A percentile compares a stretch with the other conserved stretches of the same genome.
Evolutionary conservation across 1,140 invertebrate genomes (phyloP).

Genomic region (Sinella curviseta): DNA sequence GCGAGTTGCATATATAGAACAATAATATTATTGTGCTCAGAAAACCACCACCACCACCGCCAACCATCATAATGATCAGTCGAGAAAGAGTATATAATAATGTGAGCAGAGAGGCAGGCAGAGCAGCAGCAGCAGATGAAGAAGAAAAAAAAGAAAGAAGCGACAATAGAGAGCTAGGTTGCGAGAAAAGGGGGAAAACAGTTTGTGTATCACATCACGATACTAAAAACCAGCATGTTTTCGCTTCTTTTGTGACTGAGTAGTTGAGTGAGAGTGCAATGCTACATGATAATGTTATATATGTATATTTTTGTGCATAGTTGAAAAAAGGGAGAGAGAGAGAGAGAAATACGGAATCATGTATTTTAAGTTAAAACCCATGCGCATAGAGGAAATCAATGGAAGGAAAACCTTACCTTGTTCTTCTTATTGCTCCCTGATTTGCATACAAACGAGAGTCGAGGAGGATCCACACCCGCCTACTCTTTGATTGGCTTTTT

Average conservation of each 20-base stretch:
- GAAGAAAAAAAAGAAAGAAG: not conserved
- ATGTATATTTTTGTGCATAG: too few relatives aligned
- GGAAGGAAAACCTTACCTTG: slow-evolving; percentile 29
- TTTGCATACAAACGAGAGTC: slow-evolving; percentile 47
- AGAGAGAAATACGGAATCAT: slow-evolving; percentile 10
- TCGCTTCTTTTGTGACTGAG: too few relatives aligned
- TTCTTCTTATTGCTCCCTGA: slow-evolving; percentile 40
- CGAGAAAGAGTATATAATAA: too few relatives aligned
- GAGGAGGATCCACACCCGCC: slow-evolving; percentile 28
- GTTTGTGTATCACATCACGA: too few relatives aligned
- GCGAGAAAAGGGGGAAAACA: not conserved
- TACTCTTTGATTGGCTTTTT: slow-evolving; percentile 30
- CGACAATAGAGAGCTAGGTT: too few relatives aligned
- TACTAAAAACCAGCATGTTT: too few relatives aligned
- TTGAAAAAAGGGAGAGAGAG: not conserved
- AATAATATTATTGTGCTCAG: too few relatives aligned
- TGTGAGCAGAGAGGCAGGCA: too few relatives aligned
- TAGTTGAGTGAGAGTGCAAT: not conserved
- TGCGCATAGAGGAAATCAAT: slow-evolving; percentile 26
- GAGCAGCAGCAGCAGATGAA: not conserved
- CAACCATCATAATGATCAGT: not conserved
- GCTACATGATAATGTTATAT: not conserved
- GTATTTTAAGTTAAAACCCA: slow-evolving; percentile 27
- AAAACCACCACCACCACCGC: not conserved
- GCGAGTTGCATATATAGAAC: too few relatives aligned